Percentiles rank a stretch among this genome's conserved stretches.
Conservation (phyloP, 1,140 invertebrate genomes). For the Drosophila trapezifrons region DNA sequence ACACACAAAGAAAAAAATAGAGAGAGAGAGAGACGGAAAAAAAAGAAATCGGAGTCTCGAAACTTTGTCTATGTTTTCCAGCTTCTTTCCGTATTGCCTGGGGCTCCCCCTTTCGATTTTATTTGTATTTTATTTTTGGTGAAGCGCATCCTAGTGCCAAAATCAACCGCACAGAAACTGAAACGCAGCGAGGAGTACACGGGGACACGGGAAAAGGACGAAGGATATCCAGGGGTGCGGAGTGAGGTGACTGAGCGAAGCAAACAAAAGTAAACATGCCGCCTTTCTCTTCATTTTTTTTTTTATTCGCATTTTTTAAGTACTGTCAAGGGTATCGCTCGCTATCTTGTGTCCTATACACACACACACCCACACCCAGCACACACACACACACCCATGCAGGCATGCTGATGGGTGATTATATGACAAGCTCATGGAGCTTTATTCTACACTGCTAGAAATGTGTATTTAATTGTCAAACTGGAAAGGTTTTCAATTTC, state of each 20-base stretch:
- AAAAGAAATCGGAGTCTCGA: constrained; percentile 13
- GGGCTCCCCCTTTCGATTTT: background rate
- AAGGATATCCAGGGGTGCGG: background rate
- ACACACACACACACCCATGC: constrained; percentile 1
- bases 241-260: constrained; percentile 4
- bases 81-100: background rate
- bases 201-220: constrained; percentile 7
- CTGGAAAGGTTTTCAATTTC: no score
- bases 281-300: constrained; percentile 38
- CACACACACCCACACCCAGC: constrained; percentile 12
- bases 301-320: constrained; percentile 67
- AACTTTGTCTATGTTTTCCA: constrained; percentile 36
- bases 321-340: constrained; percentile 81
- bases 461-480: no score
- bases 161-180: constrained; percentile 51
- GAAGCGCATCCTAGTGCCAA: constrained; percentile 30
- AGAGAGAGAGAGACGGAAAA: constrained; percentile 13
- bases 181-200: constrained; percentile 55
- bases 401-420: constrained; percentile 45
- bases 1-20: constrained; percentile 10
- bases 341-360: constrained; percentile 68
- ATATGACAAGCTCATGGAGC: constrained; percentile 66
- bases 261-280: constrained; percentile 72
- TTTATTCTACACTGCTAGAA: constrained; percentile 19
- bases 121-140: constrained; percentile 37